phyloP scores from a whole-genome alignment of 2,113 vertebrate species.

The Calyptomena viridis region DNA sequence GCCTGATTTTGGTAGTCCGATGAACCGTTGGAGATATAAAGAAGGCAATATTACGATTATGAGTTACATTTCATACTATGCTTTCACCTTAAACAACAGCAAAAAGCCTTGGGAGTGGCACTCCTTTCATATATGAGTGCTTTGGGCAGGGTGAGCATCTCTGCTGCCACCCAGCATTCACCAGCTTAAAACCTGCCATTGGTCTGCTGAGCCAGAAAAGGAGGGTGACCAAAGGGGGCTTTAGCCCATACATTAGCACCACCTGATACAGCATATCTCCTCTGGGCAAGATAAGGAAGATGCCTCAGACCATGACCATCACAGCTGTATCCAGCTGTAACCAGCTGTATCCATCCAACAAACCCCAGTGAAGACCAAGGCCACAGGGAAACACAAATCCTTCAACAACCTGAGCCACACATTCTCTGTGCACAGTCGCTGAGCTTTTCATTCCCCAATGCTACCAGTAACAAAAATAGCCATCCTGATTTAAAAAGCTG shows the following conservation, averaged over 20 bases:
- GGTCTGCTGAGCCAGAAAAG: not conserved
- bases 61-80: not conserved
- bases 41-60: not conserved
- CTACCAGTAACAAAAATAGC: not conserved
- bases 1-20: not conserved
- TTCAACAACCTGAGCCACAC: not conserved
- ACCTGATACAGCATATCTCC: not conserved
- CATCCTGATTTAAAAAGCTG: not conserved
- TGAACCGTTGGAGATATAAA: not conserved
- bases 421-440: not conserved
- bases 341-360: not conserved
- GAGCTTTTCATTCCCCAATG: not conserved
- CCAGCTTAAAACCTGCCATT: not conserved
- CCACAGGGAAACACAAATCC: not conserved
- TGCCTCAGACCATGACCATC: not conserved
- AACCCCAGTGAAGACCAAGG: not conserved
- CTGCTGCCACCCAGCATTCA: not conserved
- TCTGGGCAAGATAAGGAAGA: not conserved
- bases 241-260: not conserved
- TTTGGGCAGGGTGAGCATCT: not conserved
- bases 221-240: not conserved
- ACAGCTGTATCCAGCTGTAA: conserved; percentile 22
- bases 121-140: fast-evolving
- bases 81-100: not conserved
- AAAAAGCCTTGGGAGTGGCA: not conserved